Conservation (phyloP, 2,797 vertebrate species). For the Gadopsis bispinosus region DNA sequence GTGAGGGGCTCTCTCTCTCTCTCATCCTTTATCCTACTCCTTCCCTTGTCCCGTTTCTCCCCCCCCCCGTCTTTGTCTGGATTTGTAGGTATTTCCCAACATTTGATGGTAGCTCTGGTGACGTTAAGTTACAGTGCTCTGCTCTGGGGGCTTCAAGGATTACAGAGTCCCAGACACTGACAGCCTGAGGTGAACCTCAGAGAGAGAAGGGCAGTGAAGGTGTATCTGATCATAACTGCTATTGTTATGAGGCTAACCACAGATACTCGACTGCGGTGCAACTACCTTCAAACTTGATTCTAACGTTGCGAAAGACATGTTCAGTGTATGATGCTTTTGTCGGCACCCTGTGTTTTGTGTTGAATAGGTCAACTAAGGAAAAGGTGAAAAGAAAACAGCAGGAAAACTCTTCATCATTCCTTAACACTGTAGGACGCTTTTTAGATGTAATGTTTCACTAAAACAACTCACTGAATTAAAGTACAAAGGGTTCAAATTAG, state of each 20-base stretch:
- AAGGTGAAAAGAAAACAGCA: too few relatives aligned
- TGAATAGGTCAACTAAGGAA: background rate
- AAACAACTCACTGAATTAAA: too few relatives aligned
- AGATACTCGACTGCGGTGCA: background rate
- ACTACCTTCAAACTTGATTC: background rate
- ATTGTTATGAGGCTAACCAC: background rate
- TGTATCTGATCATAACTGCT: conserved; percentile 23
- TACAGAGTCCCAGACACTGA: conserved; percentile 38
- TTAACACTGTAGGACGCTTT: too few relatives aligned
- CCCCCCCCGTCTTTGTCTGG: conserved; percentile 34
- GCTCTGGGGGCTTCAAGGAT: conserved; percentile 31
- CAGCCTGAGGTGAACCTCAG: conserved; percentile 27
- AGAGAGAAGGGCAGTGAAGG: conserved; percentile 16
- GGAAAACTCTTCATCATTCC: too few relatives aligned
- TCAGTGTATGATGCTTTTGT: background rate
- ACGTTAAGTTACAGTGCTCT: conserved; percentile 12
- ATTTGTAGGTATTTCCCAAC: conserved; percentile 58
- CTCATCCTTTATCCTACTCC: background rate
- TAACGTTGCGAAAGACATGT: background rate
- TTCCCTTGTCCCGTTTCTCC: conserved; percentile 1
- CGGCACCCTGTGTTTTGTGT: background rate
- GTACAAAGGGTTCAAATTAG: too few relatives aligned
- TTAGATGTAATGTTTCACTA: too few relatives aligned
- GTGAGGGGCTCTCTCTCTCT: conserved; percentile 24
- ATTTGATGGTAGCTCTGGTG: conserved; percentile 40